A percentile compares a stretch with the other conserved stretches of the same genome.
These are phyloP conservation scores for Glaucomys volans DNA, from an alignment of 2,113 vertebrate genomes.

Conservation along the genomic window DNA sequence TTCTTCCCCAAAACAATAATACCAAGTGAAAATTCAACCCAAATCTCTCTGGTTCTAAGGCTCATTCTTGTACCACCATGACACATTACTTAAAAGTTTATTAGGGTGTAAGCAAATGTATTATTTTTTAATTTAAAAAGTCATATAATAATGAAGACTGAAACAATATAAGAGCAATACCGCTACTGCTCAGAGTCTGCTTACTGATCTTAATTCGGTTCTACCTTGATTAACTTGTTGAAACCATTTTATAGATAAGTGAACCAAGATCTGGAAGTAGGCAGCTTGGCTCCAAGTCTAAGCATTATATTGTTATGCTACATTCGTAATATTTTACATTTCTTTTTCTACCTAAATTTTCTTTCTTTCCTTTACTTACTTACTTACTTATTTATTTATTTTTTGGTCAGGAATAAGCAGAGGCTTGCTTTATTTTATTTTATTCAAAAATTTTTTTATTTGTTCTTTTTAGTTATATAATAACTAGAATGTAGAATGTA, in stretches of 20 bases:
- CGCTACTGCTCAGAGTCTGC: not conserved
- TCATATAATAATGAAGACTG: not conserved
- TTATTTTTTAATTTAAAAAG: not conserved
- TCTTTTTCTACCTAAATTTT: not conserved
- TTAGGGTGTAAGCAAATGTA: not conserved
- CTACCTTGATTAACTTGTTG: not conserved
- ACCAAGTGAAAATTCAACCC: not conserved
- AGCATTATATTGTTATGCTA: not conserved
- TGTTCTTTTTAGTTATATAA: too few species aligned
- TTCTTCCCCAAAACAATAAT: not conserved
- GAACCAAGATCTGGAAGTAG: not conserved
- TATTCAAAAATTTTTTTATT: too few species aligned
- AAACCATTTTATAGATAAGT: not conserved
- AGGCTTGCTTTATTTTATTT: too few species aligned
- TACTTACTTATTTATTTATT: too few species aligned
- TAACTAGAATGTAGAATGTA: too few species aligned
- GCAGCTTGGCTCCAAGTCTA: not conserved
- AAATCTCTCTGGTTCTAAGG: not conserved
- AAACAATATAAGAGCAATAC: not conserved
- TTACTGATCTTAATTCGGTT: not conserved
- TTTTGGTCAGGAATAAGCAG: too few species aligned
- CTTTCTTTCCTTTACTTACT: too few species aligned
- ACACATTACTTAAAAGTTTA: not conserved
- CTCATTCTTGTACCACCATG: not conserved
- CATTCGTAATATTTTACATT: not conserved